phyloP scores from a whole-genome alignment of 2,797 vertebrate genomes.

The Anisognathus igniventris region DNA sequence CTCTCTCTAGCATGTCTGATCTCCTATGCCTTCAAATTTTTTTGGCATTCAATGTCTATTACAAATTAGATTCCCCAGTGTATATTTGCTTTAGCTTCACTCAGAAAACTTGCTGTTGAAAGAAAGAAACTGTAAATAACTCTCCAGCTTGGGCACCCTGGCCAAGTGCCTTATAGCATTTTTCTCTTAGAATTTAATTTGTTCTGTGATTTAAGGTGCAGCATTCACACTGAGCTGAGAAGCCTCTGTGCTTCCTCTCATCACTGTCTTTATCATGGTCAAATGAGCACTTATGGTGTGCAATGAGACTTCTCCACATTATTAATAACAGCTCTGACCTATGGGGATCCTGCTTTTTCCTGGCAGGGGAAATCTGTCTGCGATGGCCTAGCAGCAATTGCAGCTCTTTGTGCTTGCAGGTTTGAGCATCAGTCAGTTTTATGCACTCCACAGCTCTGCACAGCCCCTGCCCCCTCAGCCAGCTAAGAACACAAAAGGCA shows the following conservation, averaged over 20 bases:
- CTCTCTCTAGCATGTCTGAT: not conserved
- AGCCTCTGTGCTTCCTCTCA: not conserved
- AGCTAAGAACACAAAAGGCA: not conserved
- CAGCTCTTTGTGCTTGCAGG: not conserved
- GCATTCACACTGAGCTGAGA: not conserved
- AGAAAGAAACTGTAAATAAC: constrained; percentile 15
- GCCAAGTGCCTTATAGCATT: not conserved
- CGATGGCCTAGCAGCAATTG: not conserved
- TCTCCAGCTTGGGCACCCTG: not conserved
- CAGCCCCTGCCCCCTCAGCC: not conserved
- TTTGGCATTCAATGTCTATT: not conserved
- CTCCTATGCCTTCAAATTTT: not conserved
- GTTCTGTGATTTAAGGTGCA: constrained; percentile 9
- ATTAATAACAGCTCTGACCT: not conserved
- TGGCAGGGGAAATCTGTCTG: not conserved
- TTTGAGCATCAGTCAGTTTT: not conserved
- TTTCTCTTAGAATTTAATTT: constrained; percentile 14
- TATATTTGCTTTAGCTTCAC: not conserved
- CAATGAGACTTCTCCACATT: not conserved
- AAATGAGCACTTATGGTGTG: not conserved
- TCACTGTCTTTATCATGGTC: not conserved
- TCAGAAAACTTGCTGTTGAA: not conserved
- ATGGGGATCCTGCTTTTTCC: not conserved
- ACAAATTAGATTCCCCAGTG: not conserved
- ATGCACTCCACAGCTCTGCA: not conserved